These are phyloP conservation scores for Falco concolor DNA, from an alignment of 2,797 vertebrate species.

Conservation along the genomic window DNA sequence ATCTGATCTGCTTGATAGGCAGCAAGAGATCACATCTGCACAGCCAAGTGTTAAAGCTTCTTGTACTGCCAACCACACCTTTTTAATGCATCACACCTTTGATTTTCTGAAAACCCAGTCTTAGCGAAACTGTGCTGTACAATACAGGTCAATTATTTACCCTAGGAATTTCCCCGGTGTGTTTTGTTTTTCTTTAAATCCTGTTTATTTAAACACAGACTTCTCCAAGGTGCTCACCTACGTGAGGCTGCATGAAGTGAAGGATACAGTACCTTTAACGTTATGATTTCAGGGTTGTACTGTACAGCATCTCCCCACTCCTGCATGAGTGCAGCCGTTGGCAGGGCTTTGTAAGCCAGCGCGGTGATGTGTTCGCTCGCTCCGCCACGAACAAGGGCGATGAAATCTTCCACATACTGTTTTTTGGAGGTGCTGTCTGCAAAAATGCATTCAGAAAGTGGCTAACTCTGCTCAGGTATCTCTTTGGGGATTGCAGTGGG, in stretches of 20 bases:
- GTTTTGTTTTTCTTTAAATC: not conserved
- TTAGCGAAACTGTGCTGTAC: rapidly evolving
- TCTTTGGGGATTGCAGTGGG: not conserved
- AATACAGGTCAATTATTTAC: not conserved
- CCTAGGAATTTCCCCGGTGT: not conserved
- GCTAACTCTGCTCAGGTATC: not conserved
- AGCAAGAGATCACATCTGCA: not conserved
- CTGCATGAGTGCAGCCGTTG: conserved; percentile 81
- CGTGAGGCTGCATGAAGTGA: not conserved
- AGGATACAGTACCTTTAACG: conserved; percentile 73
- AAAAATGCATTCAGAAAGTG: not conserved
- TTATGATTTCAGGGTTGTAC: conserved; percentile 87
- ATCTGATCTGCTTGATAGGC: not conserved
- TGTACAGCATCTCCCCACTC: conserved; percentile 87
- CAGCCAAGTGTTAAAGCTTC: not conserved
- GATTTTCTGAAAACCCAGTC: not conserved
- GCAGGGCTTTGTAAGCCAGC: conserved; percentile 80
- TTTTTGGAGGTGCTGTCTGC: conserved; percentile 39
- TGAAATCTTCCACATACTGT: conserved; percentile 80
- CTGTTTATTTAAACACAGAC: not conserved
- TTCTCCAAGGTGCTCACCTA: not conserved
- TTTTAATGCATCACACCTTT: not conserved
- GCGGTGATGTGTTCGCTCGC: conserved; percentile 79
- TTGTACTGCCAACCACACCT: not conserved
- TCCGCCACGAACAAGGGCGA: conserved; percentile 80